Evolutionary conservation across 1,140 invertebrate genomes (phyloP), one percentile per base, ranked within the genome.

Genomic region (Anoplolepis gracilipes): DNA sequence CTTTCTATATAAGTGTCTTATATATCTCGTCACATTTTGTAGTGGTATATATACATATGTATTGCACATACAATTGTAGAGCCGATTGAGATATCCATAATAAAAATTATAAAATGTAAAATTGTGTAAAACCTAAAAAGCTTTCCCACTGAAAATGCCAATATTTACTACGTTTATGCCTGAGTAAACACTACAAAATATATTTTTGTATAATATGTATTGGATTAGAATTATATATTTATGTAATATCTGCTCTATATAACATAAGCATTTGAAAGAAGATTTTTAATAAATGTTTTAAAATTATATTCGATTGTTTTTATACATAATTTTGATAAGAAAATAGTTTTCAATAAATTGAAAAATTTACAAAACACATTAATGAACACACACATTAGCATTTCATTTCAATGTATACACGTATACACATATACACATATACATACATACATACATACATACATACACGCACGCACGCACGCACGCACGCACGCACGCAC

Each of bases 371-470:
- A 81, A 33, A 49, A 87, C 25, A 70, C 22, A 64, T 62, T 87
- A 85, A 75, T 87, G 85, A 90, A 90, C 85, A 89, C 88, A 82
- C 73, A 79, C 75, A 88, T 61, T 85, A 81, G 81, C 42, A 87
- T 89, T 81, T 77, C 69, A n/a, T n/a, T n/a, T n/a, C n/a, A n/a
- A n/a, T n/a, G n/a, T n/a, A n/a, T n/a, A n/a, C n/a, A n/a, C n/a
- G n/a, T n/a, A n/a, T n/a, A n/a, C n/a, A 72, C 46, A 64, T 28
- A 79, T 19, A 33, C 10, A 42, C 8, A 16, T 3, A 16, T 13
- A 46, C 16, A 46, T 7, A 46, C 42, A 16, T 13, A 19, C 46
- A 49, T 16, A 49, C 16, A 19, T 10, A 72, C 46, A 64, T 28
- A 79, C 22, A 33, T 8, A 42, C 8, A 16, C 13, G 4, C 7